A percentile compares a stretch with the other conserved stretches of the same genome.
Conservation (phyloP, 2,888 invertebrate species). For the Itoplectis maculator region DNA sequence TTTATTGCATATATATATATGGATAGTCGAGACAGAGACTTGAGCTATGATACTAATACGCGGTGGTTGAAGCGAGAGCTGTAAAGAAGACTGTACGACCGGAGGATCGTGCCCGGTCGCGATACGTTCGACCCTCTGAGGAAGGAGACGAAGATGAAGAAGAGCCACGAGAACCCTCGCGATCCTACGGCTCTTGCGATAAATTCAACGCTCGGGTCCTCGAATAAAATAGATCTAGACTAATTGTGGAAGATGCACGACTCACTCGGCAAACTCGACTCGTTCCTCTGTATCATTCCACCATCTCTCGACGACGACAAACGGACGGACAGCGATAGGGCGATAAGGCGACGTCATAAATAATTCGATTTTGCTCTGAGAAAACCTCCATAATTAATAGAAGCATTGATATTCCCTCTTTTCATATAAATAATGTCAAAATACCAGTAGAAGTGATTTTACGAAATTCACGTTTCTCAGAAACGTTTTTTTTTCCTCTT, state of each 20-base stretch:
- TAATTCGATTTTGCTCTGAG: neutral
- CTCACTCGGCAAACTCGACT: constrained; percentile 76
- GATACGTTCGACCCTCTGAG: constrained; percentile 20
- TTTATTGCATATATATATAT: constrained; percentile 8
- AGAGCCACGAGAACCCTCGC: constrained; percentile 52
- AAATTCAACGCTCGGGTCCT: constrained; percentile 78
- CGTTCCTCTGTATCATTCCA: neutral
- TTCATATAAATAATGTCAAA: too few species aligned
- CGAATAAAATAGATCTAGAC: constrained; percentile 84
- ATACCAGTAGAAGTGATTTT: neutral
- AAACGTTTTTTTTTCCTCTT: neutral
- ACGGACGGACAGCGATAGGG: neutral
- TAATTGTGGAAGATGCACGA: constrained; percentile 84
- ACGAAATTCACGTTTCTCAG: neutral
- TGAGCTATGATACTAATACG: constrained; percentile 43
- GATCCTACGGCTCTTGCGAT: constrained; percentile 81
- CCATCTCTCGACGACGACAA: neutral
- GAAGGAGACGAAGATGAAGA: constrained; percentile 31
- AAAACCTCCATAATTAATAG: too few species aligned
- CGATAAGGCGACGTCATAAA: neutral
- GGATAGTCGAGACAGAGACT: constrained; percentile 9
- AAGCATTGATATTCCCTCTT: too few species aligned
- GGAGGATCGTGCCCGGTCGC: constrained; percentile 47
- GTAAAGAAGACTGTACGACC: constrained; percentile 60
- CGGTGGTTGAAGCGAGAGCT: constrained; percentile 27